Base-by-base conservation (phyloP, 1,140 invertebrate genomes). In the Hesperophylax magnus region DNA sequence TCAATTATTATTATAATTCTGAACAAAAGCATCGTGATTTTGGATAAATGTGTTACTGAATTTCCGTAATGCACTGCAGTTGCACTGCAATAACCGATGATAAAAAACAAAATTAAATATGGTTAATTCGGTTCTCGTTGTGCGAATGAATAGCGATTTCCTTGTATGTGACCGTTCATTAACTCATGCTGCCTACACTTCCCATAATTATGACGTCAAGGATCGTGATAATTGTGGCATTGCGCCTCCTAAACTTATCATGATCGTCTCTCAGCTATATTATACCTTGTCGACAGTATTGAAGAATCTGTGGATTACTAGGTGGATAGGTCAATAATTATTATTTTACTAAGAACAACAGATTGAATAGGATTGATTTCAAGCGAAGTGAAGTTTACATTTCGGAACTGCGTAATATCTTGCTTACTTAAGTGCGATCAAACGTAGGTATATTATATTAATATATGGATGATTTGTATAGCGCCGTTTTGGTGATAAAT, bases 151-250 rank as follows among this genome's bases (percentile, higher is more conserved):
- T 24, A 72, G 6, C 39, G 69, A 67, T 54, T 72, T 72, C 69
- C 69, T 72, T 54, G 69, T 72, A n/a, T 72, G 69, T 22, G 69
- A 72, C 69, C 52, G 20, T 72, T 54, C 52, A 72, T 72, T 72
- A 72, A 56, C 69, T 72, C 69, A 72, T 14, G 4, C 54, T 47
- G 56, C 72, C 53, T 47, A 67, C 61, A 24, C 39, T 78, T 63
- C 61, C 61, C 63, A 67, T 69, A 14, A 47, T 9, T 47, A 69
- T 78, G 77, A 78, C 63, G 61, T 78, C 61, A 78, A 15, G 14
- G 27, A 22, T 78, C 77, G 77, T 78, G 77, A 67, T 69, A 78
- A 31, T 53, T 54, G 47, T 78, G 63, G 63, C 63, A 78, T 78
- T 78, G 77, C 61, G 61, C 27, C 54, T 15, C 72, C 72, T n/a